Percentiles rank a stretch among this genome's conserved stretches.
phyloP scores from a whole-genome alignment of 2,888 invertebrate species.

The Clitarchus hookeri region DNA sequence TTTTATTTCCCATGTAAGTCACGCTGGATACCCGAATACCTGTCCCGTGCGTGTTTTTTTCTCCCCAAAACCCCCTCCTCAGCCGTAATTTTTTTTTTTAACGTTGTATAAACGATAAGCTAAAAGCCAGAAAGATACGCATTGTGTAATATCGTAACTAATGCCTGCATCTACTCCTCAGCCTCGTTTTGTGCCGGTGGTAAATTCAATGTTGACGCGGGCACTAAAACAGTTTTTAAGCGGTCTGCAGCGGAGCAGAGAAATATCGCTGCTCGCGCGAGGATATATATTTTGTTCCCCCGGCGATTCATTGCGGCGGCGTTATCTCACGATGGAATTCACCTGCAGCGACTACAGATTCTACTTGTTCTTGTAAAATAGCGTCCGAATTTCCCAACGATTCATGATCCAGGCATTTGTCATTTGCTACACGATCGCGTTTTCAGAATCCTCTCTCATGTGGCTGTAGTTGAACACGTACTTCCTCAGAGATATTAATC shows the following conservation, averaged over 20 bases:
- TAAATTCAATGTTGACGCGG: background rate
- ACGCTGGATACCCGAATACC: background rate
- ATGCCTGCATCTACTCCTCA: background rate
- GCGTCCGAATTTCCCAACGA: background rate
- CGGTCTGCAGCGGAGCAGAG: background rate
- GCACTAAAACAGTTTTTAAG: background rate
- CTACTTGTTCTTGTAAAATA: background rate
- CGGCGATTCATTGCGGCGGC: background rate
- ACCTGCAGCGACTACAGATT: background rate
- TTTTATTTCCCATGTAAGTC: background rate
- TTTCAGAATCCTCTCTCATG: background rate
- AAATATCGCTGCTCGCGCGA: background rate
- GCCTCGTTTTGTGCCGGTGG: background rate
- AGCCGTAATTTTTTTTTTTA: too few species aligned
- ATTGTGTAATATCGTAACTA: conserved; percentile 8
- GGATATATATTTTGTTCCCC: background rate
- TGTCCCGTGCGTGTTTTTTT: background rate
- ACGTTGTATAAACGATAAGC: background rate
- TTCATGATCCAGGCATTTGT: background rate
- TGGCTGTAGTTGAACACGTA: too few species aligned
- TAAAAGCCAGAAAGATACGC: conserved; percentile 2
- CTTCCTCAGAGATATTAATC: too few species aligned
- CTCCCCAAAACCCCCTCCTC: background rate
- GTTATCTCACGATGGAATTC: background rate
- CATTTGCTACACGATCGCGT: background rate